phyloP scores from a whole-genome alignment of 2,797 vertebrate genomes.

The Cottoperca gobio region DNA sequence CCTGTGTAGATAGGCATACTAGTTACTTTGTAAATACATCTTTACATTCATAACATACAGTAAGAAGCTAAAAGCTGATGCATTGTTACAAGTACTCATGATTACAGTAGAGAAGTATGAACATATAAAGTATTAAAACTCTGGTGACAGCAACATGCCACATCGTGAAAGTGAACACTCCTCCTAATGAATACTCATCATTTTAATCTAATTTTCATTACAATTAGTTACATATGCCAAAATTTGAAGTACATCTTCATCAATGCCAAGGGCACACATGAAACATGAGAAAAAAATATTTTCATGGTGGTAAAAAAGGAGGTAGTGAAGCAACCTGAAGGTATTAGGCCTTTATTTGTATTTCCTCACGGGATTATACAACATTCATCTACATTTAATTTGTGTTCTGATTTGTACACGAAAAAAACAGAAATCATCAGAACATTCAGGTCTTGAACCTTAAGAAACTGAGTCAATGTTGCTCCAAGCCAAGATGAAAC shows the following conservation, averaged over 20 bases:
- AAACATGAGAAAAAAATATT: neutral
- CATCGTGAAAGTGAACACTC: neutral
- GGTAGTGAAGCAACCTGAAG: neutral
- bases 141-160: neutral
- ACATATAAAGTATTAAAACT: neutral
- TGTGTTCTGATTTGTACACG: neutral
- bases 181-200: no score
- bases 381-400: neutral
- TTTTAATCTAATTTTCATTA: neutral
- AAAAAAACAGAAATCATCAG: constrained; percentile 1
- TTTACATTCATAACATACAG: neutral
- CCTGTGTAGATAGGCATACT: neutral
- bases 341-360: neutral
- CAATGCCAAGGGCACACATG: neutral
- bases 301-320: neutral
- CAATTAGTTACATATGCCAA: neutral
- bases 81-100: neutral
- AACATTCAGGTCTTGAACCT: neutral
- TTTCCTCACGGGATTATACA: neutral
- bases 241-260: neutral
- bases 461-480: neutral
- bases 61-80: neutral
- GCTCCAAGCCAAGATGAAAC: neutral
- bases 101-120: neutral
- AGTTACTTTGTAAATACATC: neutral